A percentile compares a stretch with the other conserved stretches of the same genome.
These are phyloP conservation scores for Momotus momota DNA, from an alignment of 2,797 vertebrate genomes.

Conservation along the genomic window DNA sequence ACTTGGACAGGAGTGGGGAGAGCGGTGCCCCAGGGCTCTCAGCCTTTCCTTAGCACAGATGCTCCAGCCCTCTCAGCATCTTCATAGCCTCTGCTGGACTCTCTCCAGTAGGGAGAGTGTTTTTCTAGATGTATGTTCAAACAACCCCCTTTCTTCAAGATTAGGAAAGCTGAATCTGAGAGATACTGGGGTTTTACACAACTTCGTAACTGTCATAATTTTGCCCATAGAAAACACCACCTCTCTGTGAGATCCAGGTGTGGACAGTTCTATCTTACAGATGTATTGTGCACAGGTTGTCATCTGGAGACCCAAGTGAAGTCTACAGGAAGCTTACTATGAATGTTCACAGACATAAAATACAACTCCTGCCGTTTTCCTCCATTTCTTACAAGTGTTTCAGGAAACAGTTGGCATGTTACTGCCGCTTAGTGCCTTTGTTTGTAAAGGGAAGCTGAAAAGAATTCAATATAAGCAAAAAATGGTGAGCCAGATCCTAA, in stretches of 20 bases:
- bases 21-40: neutral
- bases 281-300: neutral
- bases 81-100: too few relatives aligned
- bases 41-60: too few relatives aligned
- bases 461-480: neutral
- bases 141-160: neutral
- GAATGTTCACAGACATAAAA: neutral
- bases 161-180: neutral
- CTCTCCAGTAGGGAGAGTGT: too few relatives aligned
- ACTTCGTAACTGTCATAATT: rapidly evolving
- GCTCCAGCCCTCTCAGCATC: too few relatives aligned
- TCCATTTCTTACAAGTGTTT: neutral
- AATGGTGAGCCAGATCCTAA: neutral
- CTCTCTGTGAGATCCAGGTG: neutral
- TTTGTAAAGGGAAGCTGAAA: neutral
- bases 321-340: neutral
- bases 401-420: neutral
- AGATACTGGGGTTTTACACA: neutral
- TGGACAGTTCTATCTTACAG: neutral
- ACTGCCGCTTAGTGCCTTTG: neutral
- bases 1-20: neutral
- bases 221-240: neutral
- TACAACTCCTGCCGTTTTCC: neutral
- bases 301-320: neutral
- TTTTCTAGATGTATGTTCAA: rapidly evolving